Percentiles rank a stretch among this genome's conserved stretches.
Evolutionary conservation across 2,888 invertebrate genomes (phyloP).

Genomic region (Tolmerus cingulatus): DNA sequence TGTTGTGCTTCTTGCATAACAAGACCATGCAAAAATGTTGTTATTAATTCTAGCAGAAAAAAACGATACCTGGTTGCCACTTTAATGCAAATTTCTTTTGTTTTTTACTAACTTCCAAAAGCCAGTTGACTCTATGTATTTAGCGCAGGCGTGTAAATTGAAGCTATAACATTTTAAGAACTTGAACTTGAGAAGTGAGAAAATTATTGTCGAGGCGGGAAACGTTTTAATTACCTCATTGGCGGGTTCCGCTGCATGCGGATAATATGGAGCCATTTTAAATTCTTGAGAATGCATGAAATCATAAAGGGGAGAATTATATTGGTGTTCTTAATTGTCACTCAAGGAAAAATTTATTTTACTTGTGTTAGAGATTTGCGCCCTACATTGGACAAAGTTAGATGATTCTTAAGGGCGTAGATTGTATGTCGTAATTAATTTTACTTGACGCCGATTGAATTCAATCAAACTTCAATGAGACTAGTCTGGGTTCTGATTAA

Average conservation of each 20-base stretch:
- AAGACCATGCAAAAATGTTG: not conserved
- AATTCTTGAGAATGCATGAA: not conserved
- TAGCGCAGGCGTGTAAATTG: not conserved
- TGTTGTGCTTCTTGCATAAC: not conserved
- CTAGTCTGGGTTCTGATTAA: not conserved
- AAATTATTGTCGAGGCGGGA: not conserved
- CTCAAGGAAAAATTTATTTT: not conserved
- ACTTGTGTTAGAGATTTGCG: not conserved
- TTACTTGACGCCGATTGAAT: not conserved
- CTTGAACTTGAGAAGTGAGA: slow-evolving; percentile 13
- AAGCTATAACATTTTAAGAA: not conserved
- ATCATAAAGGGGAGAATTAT: not conserved
- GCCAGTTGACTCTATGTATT: not conserved
- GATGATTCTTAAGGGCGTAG: not conserved
- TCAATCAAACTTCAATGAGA: not conserved
- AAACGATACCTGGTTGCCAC: not conserved
- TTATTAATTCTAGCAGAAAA: not conserved
- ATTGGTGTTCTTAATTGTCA: not conserved
- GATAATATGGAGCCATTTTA: not conserved
- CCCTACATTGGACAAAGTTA: not conserved
- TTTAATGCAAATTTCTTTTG: slow-evolving; percentile 3
- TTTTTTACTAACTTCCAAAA: not conserved
- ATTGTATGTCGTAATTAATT: not conserved
- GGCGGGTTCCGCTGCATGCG: not conserved
- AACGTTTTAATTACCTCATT: slow-evolving; percentile 8